Conservation (phyloP, 2,888 invertebrate species). For the Drosophila neotestacea region DNA sequence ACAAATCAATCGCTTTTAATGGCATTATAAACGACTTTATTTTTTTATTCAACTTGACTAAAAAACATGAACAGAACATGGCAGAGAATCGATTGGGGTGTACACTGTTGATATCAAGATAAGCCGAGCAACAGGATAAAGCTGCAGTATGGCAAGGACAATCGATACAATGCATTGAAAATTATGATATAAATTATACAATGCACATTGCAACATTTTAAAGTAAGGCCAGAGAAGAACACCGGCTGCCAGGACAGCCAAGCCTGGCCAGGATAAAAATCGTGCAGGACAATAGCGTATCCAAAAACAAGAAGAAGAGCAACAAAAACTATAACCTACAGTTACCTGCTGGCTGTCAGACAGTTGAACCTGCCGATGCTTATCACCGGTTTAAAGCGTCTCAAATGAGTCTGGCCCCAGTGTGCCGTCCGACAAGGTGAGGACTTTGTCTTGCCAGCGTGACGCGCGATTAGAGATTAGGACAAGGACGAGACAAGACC, state of each 20-base stretch:
- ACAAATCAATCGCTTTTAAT: slow-evolving; percentile 27
- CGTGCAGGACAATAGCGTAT: slow-evolving; percentile 69
- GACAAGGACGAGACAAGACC: slow-evolving; percentile 38
- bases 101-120: slow-evolving; percentile 66
- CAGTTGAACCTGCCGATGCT: slow-evolving; percentile 71
- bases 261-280: slow-evolving; percentile 47
- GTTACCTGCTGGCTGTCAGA: slow-evolving; percentile 63
- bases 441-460: slow-evolving; percentile 64
- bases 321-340: slow-evolving; percentile 2
- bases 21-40: slow-evolving; percentile 35
- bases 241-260: slow-evolving; percentile 40
- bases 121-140: slow-evolving; percentile 62
- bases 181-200: slow-evolving; percentile 79
- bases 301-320: slow-evolving; percentile 11
- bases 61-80: slow-evolving; percentile 25
- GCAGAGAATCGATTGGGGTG: slow-evolving; percentile 11
- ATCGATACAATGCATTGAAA: slow-evolving; percentile 51
- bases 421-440: slow-evolving; percentile 45
- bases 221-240: slow-evolving; percentile 18
- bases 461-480: slow-evolving; percentile 78
- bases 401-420: slow-evolving; percentile 68
- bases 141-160: slow-evolving; percentile 40
- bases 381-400: slow-evolving; percentile 70
- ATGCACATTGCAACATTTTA: slow-evolving; percentile 77
- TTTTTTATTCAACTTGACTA: slow-evolving; percentile 13